Evolutionary conservation across 2,113 vertebrate genomes (phyloP).

Genomic region (Gnathonemus longibarbis): DNA sequence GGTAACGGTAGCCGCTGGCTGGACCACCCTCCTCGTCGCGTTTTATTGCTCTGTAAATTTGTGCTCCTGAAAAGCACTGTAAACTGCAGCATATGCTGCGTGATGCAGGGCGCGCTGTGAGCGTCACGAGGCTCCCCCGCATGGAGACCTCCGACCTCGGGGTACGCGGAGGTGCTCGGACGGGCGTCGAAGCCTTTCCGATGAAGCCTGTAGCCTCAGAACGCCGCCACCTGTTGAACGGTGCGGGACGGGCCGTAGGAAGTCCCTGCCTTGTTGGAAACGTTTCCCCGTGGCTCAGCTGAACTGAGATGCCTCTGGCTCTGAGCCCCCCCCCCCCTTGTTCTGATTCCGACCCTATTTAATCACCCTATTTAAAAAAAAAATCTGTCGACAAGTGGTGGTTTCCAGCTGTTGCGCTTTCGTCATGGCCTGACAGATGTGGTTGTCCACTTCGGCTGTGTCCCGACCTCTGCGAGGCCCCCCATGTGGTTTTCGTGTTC

Average conservation of each 20-base stretch:
- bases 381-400: not conserved
- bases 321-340: too few relatives aligned
- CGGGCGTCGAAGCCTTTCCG: not conserved
- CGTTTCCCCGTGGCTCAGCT: not conserved
- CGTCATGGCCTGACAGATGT: not conserved
- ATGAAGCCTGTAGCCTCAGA: not conserved
- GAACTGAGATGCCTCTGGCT: not conserved
- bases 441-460: not conserved
- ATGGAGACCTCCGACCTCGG: not conserved
- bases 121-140: not conserved
- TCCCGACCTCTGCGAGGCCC: not conserved
- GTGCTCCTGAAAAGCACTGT: not conserved
- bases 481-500: not conserved
- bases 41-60: not conserved
- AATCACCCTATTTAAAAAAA: not conserved
- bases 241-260: not conserved
- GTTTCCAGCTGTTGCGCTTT: not conserved
- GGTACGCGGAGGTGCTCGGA: not conserved
- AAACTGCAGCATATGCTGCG: not conserved
- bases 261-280: not conserved
- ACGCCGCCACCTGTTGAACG: not conserved
- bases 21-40: not conserved
- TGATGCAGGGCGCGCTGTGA: not conserved
- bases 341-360: not conserved
- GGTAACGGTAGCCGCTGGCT: not conserved